Percentiles rank a stretch among this genome's conserved stretches.
Conservation (phyloP, 2,797 vertebrate species). For the Premnoplex brunnescens region DNA sequence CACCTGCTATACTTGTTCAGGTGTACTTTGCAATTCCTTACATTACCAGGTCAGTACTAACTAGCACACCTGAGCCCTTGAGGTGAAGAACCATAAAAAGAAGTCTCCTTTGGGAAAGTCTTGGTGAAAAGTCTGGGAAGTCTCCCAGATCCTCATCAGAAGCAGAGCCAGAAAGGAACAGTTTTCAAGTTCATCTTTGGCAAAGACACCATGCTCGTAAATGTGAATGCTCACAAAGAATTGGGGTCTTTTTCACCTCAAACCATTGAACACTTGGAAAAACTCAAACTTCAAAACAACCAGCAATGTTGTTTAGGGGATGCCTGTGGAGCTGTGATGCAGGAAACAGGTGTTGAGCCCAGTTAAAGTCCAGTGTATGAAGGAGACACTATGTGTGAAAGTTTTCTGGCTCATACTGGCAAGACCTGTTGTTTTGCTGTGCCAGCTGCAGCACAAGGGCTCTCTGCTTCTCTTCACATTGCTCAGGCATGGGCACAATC, state of each 20-base stretch:
- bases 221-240: neutral
- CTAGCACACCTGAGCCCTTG: neutral
- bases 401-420: slow-evolving; percentile 44
- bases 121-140: neutral
- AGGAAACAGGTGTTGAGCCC: slow-evolving; percentile 24
- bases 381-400: neutral
- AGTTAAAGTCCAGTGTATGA: neutral
- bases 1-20: neutral
- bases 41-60: neutral
- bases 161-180: neutral
- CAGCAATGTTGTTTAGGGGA: neutral
- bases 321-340: neutral
- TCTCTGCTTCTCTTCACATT: slow-evolving; percentile 56
- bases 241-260: neutral
- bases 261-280: neutral
- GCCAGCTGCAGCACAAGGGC: slow-evolving; percentile 65
- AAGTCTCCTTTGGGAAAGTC: neutral
- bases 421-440: slow-evolving; percentile 67
- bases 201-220: neutral
- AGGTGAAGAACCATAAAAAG: neutral
- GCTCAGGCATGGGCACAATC: slow-evolving; percentile 25
- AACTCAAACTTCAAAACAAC: slow-evolving; percentile 24
- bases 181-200: neutral
- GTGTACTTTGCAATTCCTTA: neutral
- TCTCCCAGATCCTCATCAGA: neutral